Evolutionary conservation across 2,113 vertebrate genomes (phyloP).

Genomic region (Bambusicola thoracicus): DNA sequence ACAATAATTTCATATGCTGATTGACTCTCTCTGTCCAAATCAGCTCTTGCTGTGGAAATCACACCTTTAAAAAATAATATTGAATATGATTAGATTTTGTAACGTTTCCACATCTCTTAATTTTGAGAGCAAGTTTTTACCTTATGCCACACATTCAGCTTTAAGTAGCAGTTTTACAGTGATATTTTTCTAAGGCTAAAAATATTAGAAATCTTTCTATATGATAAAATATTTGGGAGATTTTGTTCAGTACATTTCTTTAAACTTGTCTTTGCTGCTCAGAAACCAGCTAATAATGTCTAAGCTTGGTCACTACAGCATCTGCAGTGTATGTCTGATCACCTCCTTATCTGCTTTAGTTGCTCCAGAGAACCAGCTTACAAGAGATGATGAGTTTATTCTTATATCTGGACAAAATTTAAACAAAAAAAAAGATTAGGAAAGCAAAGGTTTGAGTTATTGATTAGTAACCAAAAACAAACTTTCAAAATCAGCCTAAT

Average conservation of each 20-base stretch:
- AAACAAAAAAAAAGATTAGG: neutral
- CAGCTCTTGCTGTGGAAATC: constrained; percentile 78
- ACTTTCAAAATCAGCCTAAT: neutral
- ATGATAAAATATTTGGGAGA: neutral
- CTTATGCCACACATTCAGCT: neutral
- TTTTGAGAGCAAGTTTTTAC: neutral
- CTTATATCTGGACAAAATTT: neutral
- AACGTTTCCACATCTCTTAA: neutral
- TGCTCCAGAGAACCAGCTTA: neutral
- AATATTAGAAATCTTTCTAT: neutral
- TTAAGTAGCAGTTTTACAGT: neutral
- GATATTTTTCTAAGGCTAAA: neutral
- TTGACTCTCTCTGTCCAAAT: constrained; percentile 87
- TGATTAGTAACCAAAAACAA: neutral
- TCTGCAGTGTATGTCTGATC: neutral
- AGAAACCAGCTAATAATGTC: neutral
- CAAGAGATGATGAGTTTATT: neutral
- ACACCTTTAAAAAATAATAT: constrained; percentile 66
- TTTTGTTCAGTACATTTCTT: neutral
- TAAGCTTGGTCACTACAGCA: neutral
- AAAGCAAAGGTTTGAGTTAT: neutral
- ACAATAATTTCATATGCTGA: constrained; percentile 84
- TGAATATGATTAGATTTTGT: neutral
- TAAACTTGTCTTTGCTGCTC: neutral
- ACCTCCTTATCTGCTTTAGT: neutral